Conservation (phyloP, 2,113 vertebrate species). For the Malurus cyaneus region DNA sequence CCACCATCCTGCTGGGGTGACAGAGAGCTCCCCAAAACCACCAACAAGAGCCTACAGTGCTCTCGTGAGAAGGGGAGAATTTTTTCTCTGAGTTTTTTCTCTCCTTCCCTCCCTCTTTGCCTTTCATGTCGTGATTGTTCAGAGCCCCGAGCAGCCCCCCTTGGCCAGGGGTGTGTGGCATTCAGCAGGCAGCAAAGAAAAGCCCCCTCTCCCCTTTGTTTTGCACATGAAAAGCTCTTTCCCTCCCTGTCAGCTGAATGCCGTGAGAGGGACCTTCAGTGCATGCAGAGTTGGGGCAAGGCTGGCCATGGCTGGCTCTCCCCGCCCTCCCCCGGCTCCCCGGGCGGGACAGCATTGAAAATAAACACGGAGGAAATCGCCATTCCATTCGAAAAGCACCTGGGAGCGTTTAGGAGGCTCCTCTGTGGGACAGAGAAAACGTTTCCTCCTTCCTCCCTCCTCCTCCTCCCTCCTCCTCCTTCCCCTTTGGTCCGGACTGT, state of each 20-base stretch:
- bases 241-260: background rate
- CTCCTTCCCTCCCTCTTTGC: background rate
- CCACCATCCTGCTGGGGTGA: background rate
- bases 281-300: background rate
- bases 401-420: background rate
- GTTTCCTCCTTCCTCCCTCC: background rate
- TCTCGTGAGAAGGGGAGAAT: constrained; percentile 19
- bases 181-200: background rate
- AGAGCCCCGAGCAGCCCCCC: constrained; percentile 8
- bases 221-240: constrained; percentile 9
- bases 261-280: background rate
- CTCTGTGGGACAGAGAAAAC: background rate
- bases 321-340: background rate
- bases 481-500: background rate
- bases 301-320: background rate
- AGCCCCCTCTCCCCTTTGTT: constrained; percentile 9
- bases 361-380: background rate
- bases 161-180: background rate
- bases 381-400: background rate
- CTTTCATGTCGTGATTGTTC: constrained; percentile 21
- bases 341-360: background rate
- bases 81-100: background rate
- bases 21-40: background rate
- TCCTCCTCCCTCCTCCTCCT: background rate
- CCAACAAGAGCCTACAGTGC: background rate